A percentile compares a stretch with the other conserved stretches of the same genome.
phyloP scores from a whole-genome alignment of 1,140 invertebrate species.

The Aphelinus certus region DNA sequence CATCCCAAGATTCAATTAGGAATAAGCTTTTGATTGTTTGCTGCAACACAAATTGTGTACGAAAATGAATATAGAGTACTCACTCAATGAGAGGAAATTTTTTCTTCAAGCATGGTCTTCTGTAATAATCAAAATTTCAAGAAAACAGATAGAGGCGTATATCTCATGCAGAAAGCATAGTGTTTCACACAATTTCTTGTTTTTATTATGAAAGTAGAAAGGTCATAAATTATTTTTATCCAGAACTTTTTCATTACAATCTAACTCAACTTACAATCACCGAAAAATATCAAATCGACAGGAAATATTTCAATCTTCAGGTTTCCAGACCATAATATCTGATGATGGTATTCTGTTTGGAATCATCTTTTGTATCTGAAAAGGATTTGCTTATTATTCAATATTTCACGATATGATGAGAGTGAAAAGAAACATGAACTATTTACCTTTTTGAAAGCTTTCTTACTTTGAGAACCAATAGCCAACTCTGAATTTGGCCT shows the following conservation, averaged over 20 bases:
- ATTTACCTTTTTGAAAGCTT: constrained; percentile 27
- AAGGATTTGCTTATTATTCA: not conserved
- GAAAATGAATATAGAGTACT: too few relatives aligned
- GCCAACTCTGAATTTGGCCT: not conserved
- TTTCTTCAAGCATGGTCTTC: too few relatives aligned
- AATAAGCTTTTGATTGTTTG: too few relatives aligned
- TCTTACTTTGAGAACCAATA: not conserved
- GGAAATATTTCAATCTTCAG: not conserved
- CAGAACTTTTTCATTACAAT: not conserved
- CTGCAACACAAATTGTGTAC: too few relatives aligned
- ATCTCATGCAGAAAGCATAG: too few relatives aligned
- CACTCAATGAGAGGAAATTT: too few relatives aligned
- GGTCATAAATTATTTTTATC: not conserved
- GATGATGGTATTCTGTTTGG: not conserved
- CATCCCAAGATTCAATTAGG: too few relatives aligned
- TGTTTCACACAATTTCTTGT: not conserved
- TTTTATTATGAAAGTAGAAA: constrained; percentile 10
- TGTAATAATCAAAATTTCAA: too few relatives aligned
- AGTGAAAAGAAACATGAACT: not conserved
- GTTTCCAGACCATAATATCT: constrained; percentile 21
- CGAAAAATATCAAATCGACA: not conserved
- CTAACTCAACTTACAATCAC: not conserved
- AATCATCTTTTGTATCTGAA: not conserved
- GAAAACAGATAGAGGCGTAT: too few relatives aligned
- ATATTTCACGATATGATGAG: not conserved